Evolutionary conservation across 2,113 vertebrate genomes (phyloP), one percentile per base, ranked within the genome.

Genomic region (Ptilorrhoa leucosticta): DNA sequence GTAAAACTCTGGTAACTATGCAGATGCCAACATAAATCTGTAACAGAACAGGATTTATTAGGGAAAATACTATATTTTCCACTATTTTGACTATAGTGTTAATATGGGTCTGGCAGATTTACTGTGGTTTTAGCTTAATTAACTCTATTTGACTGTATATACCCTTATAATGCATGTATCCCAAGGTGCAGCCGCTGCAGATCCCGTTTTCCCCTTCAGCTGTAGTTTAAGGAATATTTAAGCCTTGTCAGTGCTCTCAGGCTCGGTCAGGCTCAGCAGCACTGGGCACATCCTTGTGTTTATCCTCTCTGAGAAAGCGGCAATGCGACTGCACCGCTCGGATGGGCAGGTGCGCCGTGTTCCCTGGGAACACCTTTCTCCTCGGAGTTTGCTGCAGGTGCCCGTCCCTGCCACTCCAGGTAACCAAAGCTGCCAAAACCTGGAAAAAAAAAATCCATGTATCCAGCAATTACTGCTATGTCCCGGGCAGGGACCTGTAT

Each of bases 121-220:
- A 97, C 85, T 83, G 81, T 94, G 90, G 97, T 97, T 98, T 98
- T 97, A 98, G 94, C 94, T 97, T 98, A 97, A 98, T 98, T 97
- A 97, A 97, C 97, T 97, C 95, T 91, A 92, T 81, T 98, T 95
- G 96, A 96, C 69, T 93, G 73, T 86, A 81, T 89, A 83, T 96
- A 86, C 96, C 93, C 91, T 89, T 97, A 89, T 94, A 97, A 96
- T 75, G 66, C 86, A 96, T 96, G 91, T 75, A 96, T 95, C 94
- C 91, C 87, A 51, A 83, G 89, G 92, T 96, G 81, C 87, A 77
- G 66, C 76, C 70, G 88, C 53, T 91, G 48, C 70, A 61, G 70
- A 86, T n/a, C 89, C 69, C 64, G 89, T 69, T 83, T 87, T 89
- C 66, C 85, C 81, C 54, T 96, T 90, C 84, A 53, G 77, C 13